Evolutionary conservation across 2,113 vertebrate genomes (phyloP).

Genomic region (Colius striatus): DNA sequence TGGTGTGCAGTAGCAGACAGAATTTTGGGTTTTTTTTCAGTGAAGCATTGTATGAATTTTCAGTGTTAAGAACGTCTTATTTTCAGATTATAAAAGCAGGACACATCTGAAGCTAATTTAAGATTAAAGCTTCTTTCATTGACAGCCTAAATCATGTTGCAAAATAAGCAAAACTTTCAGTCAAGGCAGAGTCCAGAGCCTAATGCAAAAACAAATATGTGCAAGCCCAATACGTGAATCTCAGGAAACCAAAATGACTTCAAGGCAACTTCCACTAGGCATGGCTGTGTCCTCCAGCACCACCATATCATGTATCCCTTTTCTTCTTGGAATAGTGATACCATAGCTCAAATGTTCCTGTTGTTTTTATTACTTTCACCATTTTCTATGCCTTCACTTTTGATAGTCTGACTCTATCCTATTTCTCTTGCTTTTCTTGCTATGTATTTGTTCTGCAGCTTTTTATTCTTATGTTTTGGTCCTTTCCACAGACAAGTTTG

Average conservation of each 20-base stretch:
- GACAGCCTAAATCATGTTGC: background rate
- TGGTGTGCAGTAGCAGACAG: background rate
- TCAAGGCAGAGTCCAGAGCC: background rate
- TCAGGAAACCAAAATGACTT: background rate
- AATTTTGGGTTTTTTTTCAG: background rate
- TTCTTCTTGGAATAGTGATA: background rate
- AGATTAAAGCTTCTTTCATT: background rate
- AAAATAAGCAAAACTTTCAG: background rate
- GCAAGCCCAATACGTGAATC: background rate
- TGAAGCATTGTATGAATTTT: background rate
- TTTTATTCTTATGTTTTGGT: background rate
- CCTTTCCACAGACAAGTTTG: background rate
- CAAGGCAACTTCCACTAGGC: background rate
- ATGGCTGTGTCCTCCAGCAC: background rate
- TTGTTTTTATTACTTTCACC: background rate
- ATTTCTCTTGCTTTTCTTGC: background rate
- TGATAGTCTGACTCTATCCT: background rate
- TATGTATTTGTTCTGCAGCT: background rate
- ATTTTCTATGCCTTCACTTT: background rate
- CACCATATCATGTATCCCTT: rapidly evolving
- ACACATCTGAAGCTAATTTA: background rate
- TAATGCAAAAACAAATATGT: background rate
- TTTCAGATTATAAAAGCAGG: background rate
- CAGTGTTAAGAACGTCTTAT: background rate
- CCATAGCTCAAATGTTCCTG: background rate